phyloP scores from a whole-genome alignment of 2,888 invertebrate species.

The Pecten maximus region DNA sequence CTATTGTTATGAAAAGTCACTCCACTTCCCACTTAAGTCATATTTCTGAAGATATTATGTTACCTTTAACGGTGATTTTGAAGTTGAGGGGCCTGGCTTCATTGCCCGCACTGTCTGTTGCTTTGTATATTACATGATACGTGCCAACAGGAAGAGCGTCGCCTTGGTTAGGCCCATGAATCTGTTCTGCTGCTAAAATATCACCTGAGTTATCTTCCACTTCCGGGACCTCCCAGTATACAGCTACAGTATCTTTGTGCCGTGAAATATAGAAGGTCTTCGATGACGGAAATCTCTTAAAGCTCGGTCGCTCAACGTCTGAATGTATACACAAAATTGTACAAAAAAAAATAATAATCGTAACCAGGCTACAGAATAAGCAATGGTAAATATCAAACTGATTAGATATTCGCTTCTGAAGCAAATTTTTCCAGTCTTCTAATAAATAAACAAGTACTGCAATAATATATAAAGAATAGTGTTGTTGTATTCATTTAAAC shows the following conservation, averaged over 20 bases:
- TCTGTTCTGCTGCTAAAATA: neutral
- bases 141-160: neutral
- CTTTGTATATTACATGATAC: neutral
- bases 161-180: neutral
- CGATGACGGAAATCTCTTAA: neutral
- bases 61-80: conserved; percentile 9
- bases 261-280: conserved; percentile 2
- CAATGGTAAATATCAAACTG: too few species aligned
- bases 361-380: too few species aligned
- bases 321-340: neutral
- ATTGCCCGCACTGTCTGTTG: neutral
- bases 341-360: too few species aligned
- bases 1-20: too few species aligned
- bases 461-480: too few species aligned
- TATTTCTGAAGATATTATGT: neutral
- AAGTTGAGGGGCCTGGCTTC: neutral
- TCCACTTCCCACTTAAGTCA: too few species aligned
- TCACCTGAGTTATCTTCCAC: neutral
- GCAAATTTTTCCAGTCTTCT: too few species aligned
- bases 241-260: neutral
- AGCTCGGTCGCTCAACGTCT: neutral
- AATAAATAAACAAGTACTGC: too few species aligned
- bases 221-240: neutral
- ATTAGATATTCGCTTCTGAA: too few species aligned
- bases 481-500: too few species aligned